Evolutionary conservation across 2,888 invertebrate species (phyloP).

Genomic region (Latheticus oryzae): DNA sequence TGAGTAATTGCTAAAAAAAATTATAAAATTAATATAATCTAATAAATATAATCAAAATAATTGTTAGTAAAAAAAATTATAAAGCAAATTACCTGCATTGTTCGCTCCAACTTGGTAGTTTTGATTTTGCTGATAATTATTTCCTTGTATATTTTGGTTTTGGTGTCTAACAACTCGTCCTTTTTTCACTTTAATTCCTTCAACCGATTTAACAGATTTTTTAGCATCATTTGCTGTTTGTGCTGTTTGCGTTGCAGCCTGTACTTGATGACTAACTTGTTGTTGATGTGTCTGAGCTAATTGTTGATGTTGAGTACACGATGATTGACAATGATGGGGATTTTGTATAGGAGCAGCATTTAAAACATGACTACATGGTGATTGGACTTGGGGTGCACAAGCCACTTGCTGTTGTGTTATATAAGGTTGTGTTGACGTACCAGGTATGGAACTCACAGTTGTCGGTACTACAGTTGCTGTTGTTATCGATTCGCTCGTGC

Average conservation of each 20-base stretch:
- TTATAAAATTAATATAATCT: too few relatives aligned
- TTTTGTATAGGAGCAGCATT: conserved; percentile 47
- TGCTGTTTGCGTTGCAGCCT: conserved; percentile 74
- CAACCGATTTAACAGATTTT: conserved; percentile 44
- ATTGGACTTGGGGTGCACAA: conserved; percentile 47
- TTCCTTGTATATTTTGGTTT: conserved; percentile 62
- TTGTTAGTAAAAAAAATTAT: too few relatives aligned
- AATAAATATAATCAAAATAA: neutral
- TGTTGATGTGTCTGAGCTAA: conserved; percentile 50
- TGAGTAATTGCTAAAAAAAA: conserved; percentile 56
- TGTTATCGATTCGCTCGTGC: conserved; percentile 57
- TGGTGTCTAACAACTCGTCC: conserved; percentile 64
- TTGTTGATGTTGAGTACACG: conserved; percentile 59
- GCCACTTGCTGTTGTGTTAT: conserved; percentile 51
- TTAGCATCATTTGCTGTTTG: conserved; percentile 56
- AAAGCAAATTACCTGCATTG: conserved; percentile 67
- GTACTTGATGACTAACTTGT: conserved; percentile 66
- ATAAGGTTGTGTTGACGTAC: conserved; percentile 53
- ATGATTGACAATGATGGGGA: conserved; percentile 66
- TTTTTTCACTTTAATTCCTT: conserved; percentile 64
- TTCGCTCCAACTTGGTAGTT: conserved; percentile 67
- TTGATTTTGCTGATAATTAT: conserved; percentile 65
- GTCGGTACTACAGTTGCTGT: conserved; percentile 57
- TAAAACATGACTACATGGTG: conserved; percentile 54
- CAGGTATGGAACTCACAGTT: conserved; percentile 53